Evolutionary conservation across 2,113 vertebrate species (phyloP), one percentile per base, ranked within the genome.

Genomic region (Melanerpes formicivorus): DNA sequence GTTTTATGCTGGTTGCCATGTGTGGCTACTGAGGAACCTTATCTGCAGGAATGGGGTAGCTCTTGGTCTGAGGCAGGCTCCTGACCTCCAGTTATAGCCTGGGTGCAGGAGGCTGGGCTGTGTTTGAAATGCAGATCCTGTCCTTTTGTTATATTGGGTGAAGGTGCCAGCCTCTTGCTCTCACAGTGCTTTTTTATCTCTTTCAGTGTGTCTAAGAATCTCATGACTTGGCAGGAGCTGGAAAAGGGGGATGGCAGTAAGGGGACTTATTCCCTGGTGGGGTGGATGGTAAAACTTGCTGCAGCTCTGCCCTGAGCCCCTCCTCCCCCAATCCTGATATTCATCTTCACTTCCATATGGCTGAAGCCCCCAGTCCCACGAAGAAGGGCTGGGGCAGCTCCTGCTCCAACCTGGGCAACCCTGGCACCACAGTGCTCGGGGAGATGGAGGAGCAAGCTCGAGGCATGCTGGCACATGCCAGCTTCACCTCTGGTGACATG

Each of bases 391-490:
- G 55, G 59, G 59, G 9, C 59, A 46, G 27, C 18, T 46, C 18
- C 37, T 30, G 40, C 30, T 26, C 17, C 59, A 10, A 4, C 8
- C 4, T 5, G 27, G 72, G 18, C n/a, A 87, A 48, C 50, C 37
- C 52, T 12, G 19, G 40, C 71, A 14, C 56, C 1, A 5, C 2
- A 5, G 25, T 26, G 65, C 65, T 34, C 6, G 2, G n/a, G n/a
- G 30, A 42, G n/a, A 9, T 5, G n/a, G 16, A 70, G 48, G 25
- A 21, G 44, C 0, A 0, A 55, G 72, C 21, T 6, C 58, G 1
- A 5, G 11, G 2, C 1, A 2, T 5, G 37, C 60, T 79, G 84
- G 27, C 21, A 42, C 0, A 0, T 26, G 72, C 48, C 80, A 64
- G 54, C 54, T 29, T 86, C 5, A 1, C 40, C 64, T 16, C 54